Evolutionary conservation across 2,888 invertebrate species (phyloP).

Genomic region (Clistopyga incitator): DNA sequence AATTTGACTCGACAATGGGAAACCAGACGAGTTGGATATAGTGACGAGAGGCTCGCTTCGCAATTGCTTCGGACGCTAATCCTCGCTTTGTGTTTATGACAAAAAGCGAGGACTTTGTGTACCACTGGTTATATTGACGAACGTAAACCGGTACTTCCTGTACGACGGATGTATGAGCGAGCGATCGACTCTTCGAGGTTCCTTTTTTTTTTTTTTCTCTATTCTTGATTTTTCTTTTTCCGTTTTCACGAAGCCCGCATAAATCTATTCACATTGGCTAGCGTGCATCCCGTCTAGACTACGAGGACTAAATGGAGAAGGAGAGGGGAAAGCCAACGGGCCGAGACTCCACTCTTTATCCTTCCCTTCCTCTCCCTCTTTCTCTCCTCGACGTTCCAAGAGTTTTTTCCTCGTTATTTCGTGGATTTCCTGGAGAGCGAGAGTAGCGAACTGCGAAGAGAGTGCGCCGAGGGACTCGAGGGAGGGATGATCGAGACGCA

Average conservation of each 20-base stretch:
- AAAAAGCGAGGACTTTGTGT: constrained; percentile 26
- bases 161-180: constrained; percentile 18
- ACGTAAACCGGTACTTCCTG: constrained; percentile 33
- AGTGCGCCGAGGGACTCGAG: not conserved
- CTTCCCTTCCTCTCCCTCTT: constrained; percentile 5
- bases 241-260: constrained; percentile 53
- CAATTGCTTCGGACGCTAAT: constrained; percentile 60
- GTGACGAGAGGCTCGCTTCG: not conserved
- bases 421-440: constrained; percentile 47
- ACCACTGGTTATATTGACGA: constrained; percentile 11
- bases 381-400: constrained; percentile 24
- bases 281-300: constrained; percentile 65
- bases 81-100: constrained; percentile 59
- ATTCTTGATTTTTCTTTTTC: constrained; percentile 14
- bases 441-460: constrained; percentile 33
- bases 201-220: constrained; percentile 18
- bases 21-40: constrained; percentile 25
- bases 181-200: constrained; percentile 24
- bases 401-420: constrained; percentile 63
- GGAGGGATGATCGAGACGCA: constrained; percentile 19
- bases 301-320: constrained; percentile 29
- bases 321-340: constrained; percentile 14
- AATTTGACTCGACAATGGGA: constrained; percentile 53
- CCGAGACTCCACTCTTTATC: constrained; percentile 19
- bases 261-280: constrained; percentile 63